Evolutionary conservation across 92 coral and sea anemone genomes (phyloP).

Genomic region (Epizoanthus illoricatus): DNA sequence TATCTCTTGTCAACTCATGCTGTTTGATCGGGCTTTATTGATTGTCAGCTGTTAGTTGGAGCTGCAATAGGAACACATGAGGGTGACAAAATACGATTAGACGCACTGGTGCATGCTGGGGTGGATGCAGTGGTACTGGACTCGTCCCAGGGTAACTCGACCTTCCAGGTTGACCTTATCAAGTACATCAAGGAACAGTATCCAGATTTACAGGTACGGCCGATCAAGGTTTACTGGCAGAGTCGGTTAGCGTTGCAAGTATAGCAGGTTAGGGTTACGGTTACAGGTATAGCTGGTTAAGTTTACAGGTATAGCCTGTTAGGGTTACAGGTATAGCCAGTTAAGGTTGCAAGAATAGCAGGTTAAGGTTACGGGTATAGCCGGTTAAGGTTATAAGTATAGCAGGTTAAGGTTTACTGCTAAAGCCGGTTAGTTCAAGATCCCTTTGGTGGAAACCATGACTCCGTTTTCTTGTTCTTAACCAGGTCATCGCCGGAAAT

Average conservation of each 20-base stretch:
- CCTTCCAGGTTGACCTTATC: slow-evolving; percentile 73
- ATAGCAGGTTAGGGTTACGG: background rate
- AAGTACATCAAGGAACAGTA: slow-evolving; percentile 75
- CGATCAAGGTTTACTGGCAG: background rate
- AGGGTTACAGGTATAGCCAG: too few relatives aligned
- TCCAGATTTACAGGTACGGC: slow-evolving; percentile 73
- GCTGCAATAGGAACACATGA: slow-evolving; percentile 94
- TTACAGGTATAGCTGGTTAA: background rate
- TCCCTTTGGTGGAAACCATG: background rate
- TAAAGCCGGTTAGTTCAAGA: too few relatives aligned
- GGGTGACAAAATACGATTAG: slow-evolving; percentile 77
- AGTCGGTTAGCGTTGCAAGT: too few relatives aligned
- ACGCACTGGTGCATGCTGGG: slow-evolving; percentile 93
- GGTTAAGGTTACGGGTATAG: background rate
- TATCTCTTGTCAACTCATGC: too few relatives aligned
- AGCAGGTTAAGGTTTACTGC: background rate
- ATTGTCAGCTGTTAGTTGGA: slow-evolving; percentile 70
- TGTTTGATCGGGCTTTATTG: background rate
- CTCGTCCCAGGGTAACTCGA: slow-evolving; percentile 98
- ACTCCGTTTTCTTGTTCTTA: background rate
- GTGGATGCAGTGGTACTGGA: slow-evolving; percentile 93
- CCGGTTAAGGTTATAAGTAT: background rate
- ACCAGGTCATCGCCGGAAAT: slow-evolving; percentile 90
- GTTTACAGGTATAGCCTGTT: background rate
- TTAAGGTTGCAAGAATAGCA: too few relatives aligned